Conservation (phyloP, 2,113 vertebrate species). For the Lontra canadensis region DNA sequence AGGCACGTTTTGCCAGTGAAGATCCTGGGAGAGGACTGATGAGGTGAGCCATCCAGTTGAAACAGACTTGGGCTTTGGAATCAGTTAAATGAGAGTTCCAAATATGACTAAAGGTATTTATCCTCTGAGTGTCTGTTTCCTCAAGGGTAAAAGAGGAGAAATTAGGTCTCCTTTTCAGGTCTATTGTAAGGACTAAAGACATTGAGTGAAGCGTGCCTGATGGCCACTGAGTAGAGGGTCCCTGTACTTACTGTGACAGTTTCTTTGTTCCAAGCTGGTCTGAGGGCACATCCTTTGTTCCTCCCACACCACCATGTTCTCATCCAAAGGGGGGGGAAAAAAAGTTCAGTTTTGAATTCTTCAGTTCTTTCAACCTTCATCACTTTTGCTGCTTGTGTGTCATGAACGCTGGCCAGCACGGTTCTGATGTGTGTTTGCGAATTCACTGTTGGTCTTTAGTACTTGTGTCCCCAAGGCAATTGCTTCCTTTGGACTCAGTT, state of each 20-base stretch:
- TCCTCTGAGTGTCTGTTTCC: background rate
- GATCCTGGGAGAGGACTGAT: background rate
- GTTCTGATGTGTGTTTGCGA: slow-evolving; percentile 54
- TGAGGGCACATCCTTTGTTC: background rate
- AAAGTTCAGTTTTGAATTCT: background rate
- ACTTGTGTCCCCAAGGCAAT: slow-evolving; percentile 56
- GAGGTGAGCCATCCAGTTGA: background rate
- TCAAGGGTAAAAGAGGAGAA: background rate
- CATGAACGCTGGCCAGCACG: background rate
- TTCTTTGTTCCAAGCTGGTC: background rate
- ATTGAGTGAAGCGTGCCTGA: background rate
- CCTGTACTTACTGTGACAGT: background rate
- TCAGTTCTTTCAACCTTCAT: background rate
- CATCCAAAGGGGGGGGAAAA: background rate
- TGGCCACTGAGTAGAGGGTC: background rate
- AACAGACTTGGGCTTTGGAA: slow-evolving; percentile 8
- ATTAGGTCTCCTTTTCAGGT: background rate
- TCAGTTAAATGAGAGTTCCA: background rate
- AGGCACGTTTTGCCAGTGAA: background rate
- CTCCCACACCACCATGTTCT: background rate
- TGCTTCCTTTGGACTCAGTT: slow-evolving; percentile 67
- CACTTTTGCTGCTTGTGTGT: background rate
- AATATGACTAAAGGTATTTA: background rate
- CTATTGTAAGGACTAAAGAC: background rate
- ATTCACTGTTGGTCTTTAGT: slow-evolving; percentile 49